Evolutionary conservation across 1,140 invertebrate genomes (phyloP), one percentile per base, ranked within the genome.

Genomic region (Medauroidea extradentata): DNA sequence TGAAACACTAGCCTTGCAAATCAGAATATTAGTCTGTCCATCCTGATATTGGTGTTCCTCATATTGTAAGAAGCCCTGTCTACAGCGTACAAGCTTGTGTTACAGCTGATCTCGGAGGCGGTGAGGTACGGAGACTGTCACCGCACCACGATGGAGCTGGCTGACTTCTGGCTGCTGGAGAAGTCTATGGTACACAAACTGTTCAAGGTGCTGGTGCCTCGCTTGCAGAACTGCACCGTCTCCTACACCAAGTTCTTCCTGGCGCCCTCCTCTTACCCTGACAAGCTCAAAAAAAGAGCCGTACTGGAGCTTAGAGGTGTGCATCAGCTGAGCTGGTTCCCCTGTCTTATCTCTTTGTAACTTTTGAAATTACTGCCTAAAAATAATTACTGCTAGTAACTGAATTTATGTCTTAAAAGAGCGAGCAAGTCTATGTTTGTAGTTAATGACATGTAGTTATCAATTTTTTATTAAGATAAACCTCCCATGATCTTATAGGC

Each of bases 111-210:
- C 71, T 88, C 87, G 3, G 89, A 94, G 75, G 93, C 93, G 16
- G 85, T 95, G 34, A 81, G 86, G 11, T 77, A 94, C 84, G 94
- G 94, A 11, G 90, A 94, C 70, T 79, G 80, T 29, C 85, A 96
- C 67, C 83, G 82, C 70, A 80, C 84, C 55, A 96, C 91, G 8
- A 96, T 97, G 93, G 89, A 94, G 65, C 76, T 89, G 71, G 93
- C 93, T 18, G 84, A 91, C 71, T 96, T 83, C 74, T 97, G 92
- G 91, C 73, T 97, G 39, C 65, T 86, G 52, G 93, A 96, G 65
- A 96, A 96, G 69, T 88, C 94, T 73, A 74, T 94, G 13, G 78
- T 96, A 4, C 92, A 95, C 66, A 96, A 96, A 78, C 73, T 96
- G 39, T 97, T 97, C 67, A 95, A 96, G 83, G 93, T 96, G 16